Evolutionary conservation across 2,797 vertebrate species (phyloP).

Genomic region (Discoglossus pictus): DNA sequence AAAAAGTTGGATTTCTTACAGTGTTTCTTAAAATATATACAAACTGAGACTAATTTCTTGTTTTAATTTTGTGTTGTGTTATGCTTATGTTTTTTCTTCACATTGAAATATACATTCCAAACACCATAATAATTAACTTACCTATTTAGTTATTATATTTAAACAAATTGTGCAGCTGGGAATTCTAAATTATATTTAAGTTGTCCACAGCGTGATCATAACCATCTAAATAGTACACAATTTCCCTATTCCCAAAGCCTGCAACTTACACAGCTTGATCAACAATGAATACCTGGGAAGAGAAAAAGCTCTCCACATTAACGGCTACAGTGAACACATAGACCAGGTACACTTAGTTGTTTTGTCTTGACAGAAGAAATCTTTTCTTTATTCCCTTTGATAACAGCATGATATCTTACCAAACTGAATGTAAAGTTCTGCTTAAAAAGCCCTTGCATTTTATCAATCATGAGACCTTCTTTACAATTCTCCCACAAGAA

Average conservation of each 20-base stretch:
- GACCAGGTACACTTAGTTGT: constrained; percentile 31
- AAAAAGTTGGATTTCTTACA: too few species aligned
- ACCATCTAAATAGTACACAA: constrained; percentile 8
- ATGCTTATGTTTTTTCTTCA: too few species aligned
- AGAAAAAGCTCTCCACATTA: constrained; percentile 25
- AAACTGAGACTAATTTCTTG: too few species aligned
- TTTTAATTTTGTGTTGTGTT: too few species aligned
- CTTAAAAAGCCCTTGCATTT: constrained; percentile 25
- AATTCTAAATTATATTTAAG: constrained; percentile 41
- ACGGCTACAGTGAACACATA: constrained; percentile 13
- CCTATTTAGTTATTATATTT: too few species aligned
- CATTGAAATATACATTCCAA: too few species aligned
- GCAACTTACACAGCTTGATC: constrained; percentile 26
- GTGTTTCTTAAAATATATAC: too few species aligned
- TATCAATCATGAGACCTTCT: constrained; percentile 39
- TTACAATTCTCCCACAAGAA: constrained; percentile 42
- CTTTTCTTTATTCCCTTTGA: constrained; percentile 36
- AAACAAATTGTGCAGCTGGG: constrained; percentile 38
- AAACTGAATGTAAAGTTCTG: constrained; percentile 43
- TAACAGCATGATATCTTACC: constrained; percentile 38
- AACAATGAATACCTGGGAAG: constrained; percentile 32
- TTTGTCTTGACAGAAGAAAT: constrained; percentile 37
- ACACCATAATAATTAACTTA: too few species aligned
- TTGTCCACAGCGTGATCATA: constrained; percentile 27
- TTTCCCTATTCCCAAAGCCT: constrained; percentile 11